A percentile compares a stretch with the other conserved stretches of the same genome.
Evolutionary conservation across 2,888 invertebrate genomes (phyloP).

Genomic region (Molorchus minor): DNA sequence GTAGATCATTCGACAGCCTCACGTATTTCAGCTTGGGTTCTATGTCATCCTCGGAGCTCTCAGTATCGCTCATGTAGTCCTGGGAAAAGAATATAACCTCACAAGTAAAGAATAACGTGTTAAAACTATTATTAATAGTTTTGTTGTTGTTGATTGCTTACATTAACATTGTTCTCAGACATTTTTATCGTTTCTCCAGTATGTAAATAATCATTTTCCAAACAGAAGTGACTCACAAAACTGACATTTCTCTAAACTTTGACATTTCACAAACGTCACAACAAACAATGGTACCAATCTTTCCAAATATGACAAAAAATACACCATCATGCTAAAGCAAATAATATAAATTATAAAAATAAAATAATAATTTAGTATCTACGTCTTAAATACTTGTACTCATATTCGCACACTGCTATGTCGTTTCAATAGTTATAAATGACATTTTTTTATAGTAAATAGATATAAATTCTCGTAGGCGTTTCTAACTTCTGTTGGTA

Average conservation of each 20-base stretch:
- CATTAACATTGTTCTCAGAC: slow-evolving; percentile 43
- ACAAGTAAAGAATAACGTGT: neutral
- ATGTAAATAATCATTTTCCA: slow-evolving; percentile 38
- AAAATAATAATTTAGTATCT: too few species aligned
- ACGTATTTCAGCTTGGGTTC: slow-evolving; percentile 94
- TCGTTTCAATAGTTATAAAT: too few species aligned
- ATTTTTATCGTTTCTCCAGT: slow-evolving; percentile 33
- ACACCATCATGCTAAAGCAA: too few species aligned
- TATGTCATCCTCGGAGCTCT: slow-evolving; percentile 66
- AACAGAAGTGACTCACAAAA: slow-evolving; percentile 35
- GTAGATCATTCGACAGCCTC: slow-evolving; percentile 86
- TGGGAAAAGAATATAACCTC: slow-evolving; percentile 37
- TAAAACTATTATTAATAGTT: neutral
- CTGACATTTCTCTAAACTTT: slow-evolving; percentile 28
- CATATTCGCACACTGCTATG: too few species aligned
- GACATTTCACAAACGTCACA: too few species aligned
- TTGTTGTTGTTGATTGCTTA: slow-evolving; percentile 16
- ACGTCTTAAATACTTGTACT: too few species aligned
- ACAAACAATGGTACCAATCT: neutral
- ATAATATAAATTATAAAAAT: too few species aligned
- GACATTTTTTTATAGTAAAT: too few species aligned
- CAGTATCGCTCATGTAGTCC: slow-evolving; percentile 56
- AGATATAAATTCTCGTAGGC: too few species aligned
- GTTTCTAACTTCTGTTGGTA: too few species aligned
- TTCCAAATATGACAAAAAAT: neutral